Conservation (phyloP, 2,797 vertebrate species). For the Hypotaenidia philippensis region DNA sequence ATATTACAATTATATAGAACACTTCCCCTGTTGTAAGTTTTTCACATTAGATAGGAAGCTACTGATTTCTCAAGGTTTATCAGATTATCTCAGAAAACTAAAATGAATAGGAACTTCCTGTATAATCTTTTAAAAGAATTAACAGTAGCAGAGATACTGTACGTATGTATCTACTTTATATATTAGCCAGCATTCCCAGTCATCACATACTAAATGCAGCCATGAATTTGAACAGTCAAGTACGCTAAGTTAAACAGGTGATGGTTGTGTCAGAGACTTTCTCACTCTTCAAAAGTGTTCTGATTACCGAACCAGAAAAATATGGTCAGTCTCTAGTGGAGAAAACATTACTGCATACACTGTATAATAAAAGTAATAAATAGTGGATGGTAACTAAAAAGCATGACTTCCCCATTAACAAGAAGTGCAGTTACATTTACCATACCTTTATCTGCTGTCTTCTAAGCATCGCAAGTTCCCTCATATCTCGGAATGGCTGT, state of each 20-base stretch:
- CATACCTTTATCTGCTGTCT: conserved; percentile 98
- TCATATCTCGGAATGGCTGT: conserved; percentile 97
- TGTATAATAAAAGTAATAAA: background rate
- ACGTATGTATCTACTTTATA: background rate
- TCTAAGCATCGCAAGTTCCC: conserved; percentile 94
- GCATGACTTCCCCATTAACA: background rate
- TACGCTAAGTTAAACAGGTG: background rate
- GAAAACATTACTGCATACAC: background rate
- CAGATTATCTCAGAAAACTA: background rate
- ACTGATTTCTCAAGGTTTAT: background rate
- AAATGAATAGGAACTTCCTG: background rate
- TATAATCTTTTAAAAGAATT: background rate
- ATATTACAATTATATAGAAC: background rate
- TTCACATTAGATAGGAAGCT: background rate
- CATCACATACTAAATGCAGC: background rate
- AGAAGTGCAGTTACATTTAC: background rate
- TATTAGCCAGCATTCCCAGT: background rate
- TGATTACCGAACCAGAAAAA: background rate
- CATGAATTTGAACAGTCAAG: background rate
- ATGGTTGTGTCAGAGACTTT: background rate
- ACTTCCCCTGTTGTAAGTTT: background rate
- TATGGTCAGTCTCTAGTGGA: background rate
- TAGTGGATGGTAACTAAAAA: background rate
- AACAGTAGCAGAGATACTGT: background rate
- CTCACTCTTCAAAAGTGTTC: background rate